Evolutionary conservation across 2,113 vertebrate genomes (phyloP).

Genomic region (Cryptoleucopteryx plumbea): DNA sequence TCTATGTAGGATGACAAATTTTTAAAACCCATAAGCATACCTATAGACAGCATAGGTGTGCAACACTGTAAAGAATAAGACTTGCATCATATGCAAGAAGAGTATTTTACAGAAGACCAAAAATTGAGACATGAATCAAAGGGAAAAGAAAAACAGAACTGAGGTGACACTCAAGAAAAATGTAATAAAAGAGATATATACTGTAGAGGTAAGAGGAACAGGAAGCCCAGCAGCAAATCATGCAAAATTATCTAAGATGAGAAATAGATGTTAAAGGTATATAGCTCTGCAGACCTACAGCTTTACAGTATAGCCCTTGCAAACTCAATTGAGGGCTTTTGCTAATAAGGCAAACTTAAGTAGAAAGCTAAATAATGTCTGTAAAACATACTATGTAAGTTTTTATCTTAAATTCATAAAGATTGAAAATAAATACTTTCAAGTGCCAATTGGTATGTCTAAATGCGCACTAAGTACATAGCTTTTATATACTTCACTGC

Average conservation of each 20-base stretch:
- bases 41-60: rapidly evolving
- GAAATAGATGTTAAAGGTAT: background rate
- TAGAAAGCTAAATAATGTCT: background rate
- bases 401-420: background rate
- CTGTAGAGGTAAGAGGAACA: background rate
- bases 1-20: background rate
- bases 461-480: background rate
- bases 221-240: background rate
- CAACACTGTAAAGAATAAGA: background rate
- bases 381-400: background rate
- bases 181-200: background rate
- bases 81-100: background rate
- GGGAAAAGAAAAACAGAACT: background rate
- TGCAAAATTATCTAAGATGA: background rate
- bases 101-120: background rate
- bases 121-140: background rate
- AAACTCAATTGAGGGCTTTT: background rate
- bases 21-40: background rate
- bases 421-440: background rate
- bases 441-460: background rate
- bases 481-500: background rate
- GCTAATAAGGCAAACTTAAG: background rate
- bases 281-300: background rate
- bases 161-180: background rate
- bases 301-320: background rate